phyloP scores from a whole-genome alignment of 2,113 vertebrate species.

The Tringa solitaria region DNA sequence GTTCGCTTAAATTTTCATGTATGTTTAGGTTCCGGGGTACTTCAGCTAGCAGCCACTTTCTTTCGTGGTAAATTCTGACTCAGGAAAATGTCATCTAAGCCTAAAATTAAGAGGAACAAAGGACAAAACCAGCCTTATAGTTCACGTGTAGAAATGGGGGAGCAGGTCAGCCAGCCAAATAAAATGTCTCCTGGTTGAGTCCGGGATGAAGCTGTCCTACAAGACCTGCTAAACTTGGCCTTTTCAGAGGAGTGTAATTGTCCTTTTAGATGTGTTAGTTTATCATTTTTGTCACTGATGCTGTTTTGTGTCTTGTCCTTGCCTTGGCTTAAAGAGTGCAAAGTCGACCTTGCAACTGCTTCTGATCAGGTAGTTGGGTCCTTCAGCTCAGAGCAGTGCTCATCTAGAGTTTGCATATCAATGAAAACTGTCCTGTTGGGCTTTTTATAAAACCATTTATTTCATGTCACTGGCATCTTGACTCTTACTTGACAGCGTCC shows the following conservation, averaged over 20 bases:
- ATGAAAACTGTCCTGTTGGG: not conserved
- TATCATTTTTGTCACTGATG: not conserved
- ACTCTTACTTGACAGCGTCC: not conserved
- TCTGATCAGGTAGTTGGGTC: accelerated
- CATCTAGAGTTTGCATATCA: not conserved
- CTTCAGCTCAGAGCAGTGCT: not conserved
- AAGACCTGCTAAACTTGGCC: not conserved
- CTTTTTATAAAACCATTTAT: not conserved
- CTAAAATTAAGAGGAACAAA: not conserved
- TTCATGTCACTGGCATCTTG: not conserved
- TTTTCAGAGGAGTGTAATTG: not conserved
- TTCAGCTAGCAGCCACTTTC: not conserved
- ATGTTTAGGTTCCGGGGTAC: not conserved
- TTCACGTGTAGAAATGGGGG: not conserved
- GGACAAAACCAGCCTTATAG: not conserved
- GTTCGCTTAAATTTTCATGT: not conserved
- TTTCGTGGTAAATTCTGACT: not conserved
- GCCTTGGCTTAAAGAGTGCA: not conserved
- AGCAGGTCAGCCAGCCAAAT: not conserved
- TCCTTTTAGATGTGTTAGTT: not conserved
- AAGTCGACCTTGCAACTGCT: not conserved
- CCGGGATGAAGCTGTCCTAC: not conserved
- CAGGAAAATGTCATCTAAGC: not conserved
- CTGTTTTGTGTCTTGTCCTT: not conserved
- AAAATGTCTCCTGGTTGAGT: not conserved